A percentile compares a stretch with the other conserved stretches of the same genome.
These are phyloP conservation scores for Ophioninae sp. DNA, from an alignment of 2,888 invertebrate genomes.

Conservation along the genomic window DNA sequence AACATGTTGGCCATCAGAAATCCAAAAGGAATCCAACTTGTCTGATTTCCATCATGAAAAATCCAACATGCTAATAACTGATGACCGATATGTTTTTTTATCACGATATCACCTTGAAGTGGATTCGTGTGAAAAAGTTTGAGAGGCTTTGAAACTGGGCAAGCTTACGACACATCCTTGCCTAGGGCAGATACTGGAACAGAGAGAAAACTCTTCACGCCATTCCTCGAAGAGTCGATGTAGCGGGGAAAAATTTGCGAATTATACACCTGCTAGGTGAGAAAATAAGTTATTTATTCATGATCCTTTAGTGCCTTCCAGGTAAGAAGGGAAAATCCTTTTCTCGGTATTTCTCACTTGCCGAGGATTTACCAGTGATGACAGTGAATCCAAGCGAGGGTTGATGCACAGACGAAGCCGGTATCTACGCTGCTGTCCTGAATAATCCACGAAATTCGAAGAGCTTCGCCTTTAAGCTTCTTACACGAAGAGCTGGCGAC, in stretches of 20 bases:
- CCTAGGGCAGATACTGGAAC: not conserved
- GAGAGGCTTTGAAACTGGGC: conserved; percentile 22
- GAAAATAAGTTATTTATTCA: conserved; percentile 65
- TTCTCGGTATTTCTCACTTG: conserved; percentile 38
- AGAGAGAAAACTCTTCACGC: not conserved
- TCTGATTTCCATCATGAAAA: no score
- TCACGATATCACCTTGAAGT: not conserved
- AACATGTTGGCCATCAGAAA: no score
- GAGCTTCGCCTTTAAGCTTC: conserved; percentile 61
- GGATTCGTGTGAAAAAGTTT: conserved; percentile 15
- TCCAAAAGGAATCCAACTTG: no score
- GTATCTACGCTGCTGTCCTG: conserved; percentile 55
- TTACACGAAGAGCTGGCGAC: conserved; percentile 53
- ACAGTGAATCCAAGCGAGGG: conserved; percentile 38
- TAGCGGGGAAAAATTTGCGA: conserved; percentile 6
- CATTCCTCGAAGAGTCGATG: conserved; percentile 11
- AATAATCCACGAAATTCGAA: conserved; percentile 63
- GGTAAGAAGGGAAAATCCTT: conserved; percentile 52
- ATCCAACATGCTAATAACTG: no score
- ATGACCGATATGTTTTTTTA: not conserved
- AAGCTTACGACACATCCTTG: conserved; percentile 15
- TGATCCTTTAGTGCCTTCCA: conserved; percentile 61
- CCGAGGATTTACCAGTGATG: conserved; percentile 40
- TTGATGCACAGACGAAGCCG: conserved; percentile 22
- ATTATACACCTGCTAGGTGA: conserved; percentile 12